Evolutionary conservation across 2,113 vertebrate species (phyloP).

Genomic region (Lophotis ruficrista): DNA sequence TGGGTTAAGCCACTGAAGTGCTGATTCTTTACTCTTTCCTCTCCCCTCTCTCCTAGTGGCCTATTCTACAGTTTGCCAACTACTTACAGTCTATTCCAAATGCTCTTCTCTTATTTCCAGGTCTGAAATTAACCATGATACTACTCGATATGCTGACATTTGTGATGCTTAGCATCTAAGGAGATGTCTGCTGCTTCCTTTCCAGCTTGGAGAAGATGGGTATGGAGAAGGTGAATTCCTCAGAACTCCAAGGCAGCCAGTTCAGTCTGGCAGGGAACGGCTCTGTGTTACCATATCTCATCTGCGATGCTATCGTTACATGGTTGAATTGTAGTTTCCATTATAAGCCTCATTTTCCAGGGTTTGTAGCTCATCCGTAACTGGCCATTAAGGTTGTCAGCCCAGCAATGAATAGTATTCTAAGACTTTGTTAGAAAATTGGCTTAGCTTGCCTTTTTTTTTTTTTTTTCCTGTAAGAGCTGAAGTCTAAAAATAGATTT

Average conservation of each 20-base stretch:
- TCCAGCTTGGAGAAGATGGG: slow-evolving; percentile 6
- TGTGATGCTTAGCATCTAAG: neutral
- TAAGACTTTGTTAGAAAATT: slow-evolving; percentile 27
- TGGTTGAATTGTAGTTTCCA: slow-evolving; percentile 32
- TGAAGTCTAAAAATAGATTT: slow-evolving; percentile 46
- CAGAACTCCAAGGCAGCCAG: neutral
- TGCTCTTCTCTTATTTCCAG: neutral
- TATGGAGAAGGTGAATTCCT: neutral
- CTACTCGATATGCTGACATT: neutral
- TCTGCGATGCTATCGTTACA: neutral
- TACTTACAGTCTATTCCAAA: slow-evolving; percentile 18
- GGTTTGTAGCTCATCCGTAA: slow-evolving; percentile 36
- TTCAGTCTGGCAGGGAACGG: neutral
- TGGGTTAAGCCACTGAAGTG: slow-evolving; percentile 3
- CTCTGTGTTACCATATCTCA: neutral
- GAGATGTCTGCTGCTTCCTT: neutral
- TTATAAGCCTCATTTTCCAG: slow-evolving; percentile 27
- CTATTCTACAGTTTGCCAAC: neutral
- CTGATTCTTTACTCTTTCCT: slow-evolving; percentile 1
- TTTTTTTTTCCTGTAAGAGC: neutral
- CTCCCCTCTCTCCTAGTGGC: neutral
- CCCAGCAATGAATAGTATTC: slow-evolving; percentile 27
- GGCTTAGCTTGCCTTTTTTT: neutral
- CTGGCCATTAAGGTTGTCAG: slow-evolving; percentile 31
- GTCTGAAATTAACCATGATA: neutral